Base-by-base conservation (phyloP, 2,113 vertebrate species). In the Telmatochromis sp. region DNA sequence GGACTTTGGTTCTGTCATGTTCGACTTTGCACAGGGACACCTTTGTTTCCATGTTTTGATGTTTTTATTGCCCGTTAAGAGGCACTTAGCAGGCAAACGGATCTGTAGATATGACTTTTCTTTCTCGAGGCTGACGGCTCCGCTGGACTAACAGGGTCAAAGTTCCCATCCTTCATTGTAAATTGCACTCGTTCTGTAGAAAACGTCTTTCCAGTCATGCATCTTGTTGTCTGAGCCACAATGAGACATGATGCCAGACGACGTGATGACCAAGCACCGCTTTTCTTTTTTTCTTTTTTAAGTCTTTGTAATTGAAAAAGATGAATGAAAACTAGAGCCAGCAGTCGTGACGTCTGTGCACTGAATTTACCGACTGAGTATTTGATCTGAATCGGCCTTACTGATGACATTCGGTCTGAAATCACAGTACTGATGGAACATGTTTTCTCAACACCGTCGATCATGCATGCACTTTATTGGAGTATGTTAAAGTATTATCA, bases 71-170 rank as follows among this genome's bases (percentile, higher is more conserved):
- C 91, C 95, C 96, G 96, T 95, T 96, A 96, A 96, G 94, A 95
- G 95, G 97, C 97, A 96, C 96, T 97, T 96, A 96, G 96, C 96
- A 54, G 89, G 83, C 45, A 58, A 92, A 93, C 95, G 95, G 94
- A 97, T 97, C 97, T 97, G 96, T 97, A 97, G 97, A 97, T 91
- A 84, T 37, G 97, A 78, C 96, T 94, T 90, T 94, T 88, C 96
- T 97, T 97, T 97, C 96, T 97, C 96, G 83, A 85, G 82, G 97
- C 97, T 97, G 97, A 97, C 94, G 97, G 97, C 97, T 98, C 97
- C 97, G 96, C 93, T 95, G 98, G 98, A 98, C 96, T 97, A 98
- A 99, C 98, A 99, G 98, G 98, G 98, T 99, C 97, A 97, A 97
- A 96, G 97, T 97, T 97, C 97, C 96, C 93, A 97, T 96, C 96